These are phyloP conservation scores for Leptinotarsa lineolata DNA, from an alignment of 1,140 invertebrate genomes.

Conservation along the genomic window DNA sequence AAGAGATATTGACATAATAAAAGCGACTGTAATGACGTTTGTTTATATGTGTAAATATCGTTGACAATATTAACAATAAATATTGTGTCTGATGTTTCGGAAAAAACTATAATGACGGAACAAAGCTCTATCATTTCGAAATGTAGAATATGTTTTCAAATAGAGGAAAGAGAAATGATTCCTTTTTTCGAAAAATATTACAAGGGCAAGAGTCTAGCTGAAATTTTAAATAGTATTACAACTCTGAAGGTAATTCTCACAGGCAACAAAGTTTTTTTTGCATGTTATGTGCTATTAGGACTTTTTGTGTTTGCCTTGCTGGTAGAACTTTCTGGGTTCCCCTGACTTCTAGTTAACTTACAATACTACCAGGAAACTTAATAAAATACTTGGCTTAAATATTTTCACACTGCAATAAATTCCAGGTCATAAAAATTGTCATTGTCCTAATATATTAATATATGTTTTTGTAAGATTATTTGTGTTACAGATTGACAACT, in stretches of 20 bases:
- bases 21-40: neutral
- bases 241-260: constrained; percentile 17
- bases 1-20: neutral
- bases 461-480: constrained; percentile 7
- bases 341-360: too few relatives aligned
- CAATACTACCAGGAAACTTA: too few relatives aligned
- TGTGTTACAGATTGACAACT: constrained; percentile 18
- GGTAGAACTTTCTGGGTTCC: too few relatives aligned
- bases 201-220: constrained; percentile 9
- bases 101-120: neutral
- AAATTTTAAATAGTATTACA: constrained; percentile 13
- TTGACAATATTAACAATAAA: neutral
- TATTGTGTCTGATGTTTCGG: neutral
- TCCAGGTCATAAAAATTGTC: too few relatives aligned
- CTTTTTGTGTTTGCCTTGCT: too few relatives aligned
- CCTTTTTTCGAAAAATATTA: constrained; percentile 9
- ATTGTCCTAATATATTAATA: too few relatives aligned
- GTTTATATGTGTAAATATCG: neutral
- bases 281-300: too few relatives aligned
- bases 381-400: too few relatives aligned
- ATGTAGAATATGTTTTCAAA: constrained; percentile 24
- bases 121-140: neutral
- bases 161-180: constrained; percentile 5
- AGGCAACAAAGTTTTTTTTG: neutral
- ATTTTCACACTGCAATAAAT: too few relatives aligned